Evolutionary conservation across 1,140 invertebrate genomes (phyloP).

Genomic region (Bilobella aurantiaca): DNA sequence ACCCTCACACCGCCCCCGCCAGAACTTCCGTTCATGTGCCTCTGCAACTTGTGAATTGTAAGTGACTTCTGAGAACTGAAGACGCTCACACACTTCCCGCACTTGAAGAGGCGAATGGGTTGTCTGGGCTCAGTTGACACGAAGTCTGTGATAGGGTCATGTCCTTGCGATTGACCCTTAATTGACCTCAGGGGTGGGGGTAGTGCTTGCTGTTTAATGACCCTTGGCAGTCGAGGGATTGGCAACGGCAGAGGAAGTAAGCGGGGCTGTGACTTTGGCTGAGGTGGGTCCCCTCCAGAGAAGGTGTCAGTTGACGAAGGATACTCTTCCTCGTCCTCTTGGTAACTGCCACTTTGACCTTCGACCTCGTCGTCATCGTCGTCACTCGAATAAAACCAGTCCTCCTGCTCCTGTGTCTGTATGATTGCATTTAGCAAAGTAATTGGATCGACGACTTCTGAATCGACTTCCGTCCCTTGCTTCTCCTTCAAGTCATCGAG

Average conservation of each 20-base stretch:
- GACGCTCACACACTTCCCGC: background rate
- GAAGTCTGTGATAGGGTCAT: no score
- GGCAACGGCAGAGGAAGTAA: background rate
- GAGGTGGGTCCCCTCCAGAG: background rate
- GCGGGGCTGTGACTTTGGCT: background rate
- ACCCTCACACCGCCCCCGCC: no score
- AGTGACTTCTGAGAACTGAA: background rate
- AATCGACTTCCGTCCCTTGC: conserved; percentile 2
- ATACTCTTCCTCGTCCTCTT: no score
- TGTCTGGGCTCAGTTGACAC: background rate
- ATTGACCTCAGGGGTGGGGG: background rate
- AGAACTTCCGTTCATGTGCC: background rate
- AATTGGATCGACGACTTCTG: conserved; percentile 11
- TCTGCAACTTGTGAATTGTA: conserved; percentile 1
- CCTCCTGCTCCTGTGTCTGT: background rate
- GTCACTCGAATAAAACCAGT: background rate
- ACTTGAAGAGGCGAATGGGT: background rate
- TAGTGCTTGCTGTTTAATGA: background rate
- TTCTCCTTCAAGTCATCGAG: conserved; percentile 36
- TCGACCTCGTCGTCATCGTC: background rate
- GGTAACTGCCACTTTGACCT: background rate
- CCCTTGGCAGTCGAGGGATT: background rate
- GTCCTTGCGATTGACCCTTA: no score
- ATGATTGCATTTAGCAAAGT: background rate
- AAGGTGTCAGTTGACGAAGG: background rate